Base-by-base conservation (phyloP, 2,888 invertebrate species). In the Catocala nupta region DNA sequence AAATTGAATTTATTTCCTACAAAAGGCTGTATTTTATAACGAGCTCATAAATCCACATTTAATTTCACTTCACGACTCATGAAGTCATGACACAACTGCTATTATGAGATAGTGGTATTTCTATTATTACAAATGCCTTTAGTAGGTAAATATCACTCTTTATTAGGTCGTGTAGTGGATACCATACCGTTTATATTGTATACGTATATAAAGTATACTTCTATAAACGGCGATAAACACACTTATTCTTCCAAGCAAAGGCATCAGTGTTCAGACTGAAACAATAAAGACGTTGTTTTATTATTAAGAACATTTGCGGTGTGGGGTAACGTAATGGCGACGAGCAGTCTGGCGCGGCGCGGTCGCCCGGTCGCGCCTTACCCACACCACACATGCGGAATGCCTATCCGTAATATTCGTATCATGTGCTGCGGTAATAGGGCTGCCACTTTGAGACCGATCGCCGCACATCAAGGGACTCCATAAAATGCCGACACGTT, bases 291-390 rank as follows among this genome's bases (percentile, higher is more conserved):
- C 51, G 72, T 70, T 70, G 68, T 77, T 77, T 78, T 78, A 72
- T 77, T 73, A 66, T 71, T 66, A 55, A 67, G 62, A 58, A 70
- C 65, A 70, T 72, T 71, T 55, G 67, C 64, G 65, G 63, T 77
- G 71, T 69, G 53, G 71, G 64, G 69, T 71, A 75, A 73, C 59
- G 66, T 66, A 68, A 70, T 68, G 80, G 81, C 81, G 81, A 63
- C 81, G 71, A 70, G 73, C 82, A 69, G 79, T 79, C 82, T 82
- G 72, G 73, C 70, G 65, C 62, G 72, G 59, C 56, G 75, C 36
- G 36, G 36, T 25, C 25, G 25, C 25, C 36, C 36, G 36, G 36
- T 39, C 36, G 36, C 36, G 36, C 36, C 9, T 39, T 8, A 7
- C 36, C 36, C 65, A 49, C 70, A 47, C 51, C 59, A 74, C 75